Percentiles rank a stretch among this genome's conserved stretches.
Conservation (phyloP, 2,113 vertebrate species). For the Cyprinodon tularosa region DNA sequence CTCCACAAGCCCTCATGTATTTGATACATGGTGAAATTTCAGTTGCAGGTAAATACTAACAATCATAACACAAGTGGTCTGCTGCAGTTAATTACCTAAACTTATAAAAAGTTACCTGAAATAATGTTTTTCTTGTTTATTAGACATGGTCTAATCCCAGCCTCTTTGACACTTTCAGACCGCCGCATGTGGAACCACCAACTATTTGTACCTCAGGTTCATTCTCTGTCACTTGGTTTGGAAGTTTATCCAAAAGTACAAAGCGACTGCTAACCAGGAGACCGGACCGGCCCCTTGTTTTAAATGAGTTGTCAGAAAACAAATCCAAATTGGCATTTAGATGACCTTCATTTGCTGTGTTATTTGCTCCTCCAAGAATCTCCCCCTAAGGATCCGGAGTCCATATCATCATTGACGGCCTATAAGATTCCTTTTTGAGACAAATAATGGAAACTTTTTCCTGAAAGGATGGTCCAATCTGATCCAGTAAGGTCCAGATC, state of each 20-base stretch:
- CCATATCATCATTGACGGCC: slow-evolving; percentile 16
- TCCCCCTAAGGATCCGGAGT: neutral
- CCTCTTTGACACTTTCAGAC: neutral
- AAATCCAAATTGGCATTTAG: slow-evolving; percentile 54
- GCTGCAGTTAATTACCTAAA: too few species aligned
- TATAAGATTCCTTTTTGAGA: slow-evolving; percentile 30
- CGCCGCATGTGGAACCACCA: neutral
- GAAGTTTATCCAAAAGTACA: neutral
- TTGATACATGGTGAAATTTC: neutral
- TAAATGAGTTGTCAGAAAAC: slow-evolving; percentile 31
- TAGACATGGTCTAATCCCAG: neutral
- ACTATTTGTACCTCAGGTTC: neutral
- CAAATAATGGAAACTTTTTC: slow-evolving; percentile 25
- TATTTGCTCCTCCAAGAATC: slow-evolving; percentile 1
- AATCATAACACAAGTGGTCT: neutral
- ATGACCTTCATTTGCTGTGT: slow-evolving; percentile 13
- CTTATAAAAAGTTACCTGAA: too few species aligned
- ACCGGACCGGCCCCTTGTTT: neutral
- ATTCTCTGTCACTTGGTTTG: neutral
- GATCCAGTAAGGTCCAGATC: too few species aligned
- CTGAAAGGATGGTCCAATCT: too few species aligned
- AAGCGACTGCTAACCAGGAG: slow-evolving; percentile 17
- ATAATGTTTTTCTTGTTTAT: neutral
- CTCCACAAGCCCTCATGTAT: too few species aligned
- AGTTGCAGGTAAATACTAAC: neutral